Evolutionary conservation across 1,140 invertebrate genomes (phyloP), one percentile per base, ranked within the genome.

Genomic region (Caenorhabditis inopinata): DNA sequence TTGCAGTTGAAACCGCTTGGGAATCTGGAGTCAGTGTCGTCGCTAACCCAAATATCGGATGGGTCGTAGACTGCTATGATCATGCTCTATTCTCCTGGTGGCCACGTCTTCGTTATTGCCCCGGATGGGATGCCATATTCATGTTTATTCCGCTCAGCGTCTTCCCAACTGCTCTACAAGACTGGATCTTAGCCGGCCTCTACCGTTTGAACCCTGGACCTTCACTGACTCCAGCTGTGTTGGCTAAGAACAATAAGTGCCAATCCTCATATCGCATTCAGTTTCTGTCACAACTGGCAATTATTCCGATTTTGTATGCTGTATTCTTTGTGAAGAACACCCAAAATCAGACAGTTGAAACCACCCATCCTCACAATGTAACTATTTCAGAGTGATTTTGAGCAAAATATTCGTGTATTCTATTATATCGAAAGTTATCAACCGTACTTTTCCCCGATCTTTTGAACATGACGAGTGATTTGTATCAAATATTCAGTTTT

Each of bases 1-100:
- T 85, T 79, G n/a, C 51, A 85, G 83, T 85, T 29, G 79, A 83
- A 16, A 27, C 38, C 9, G 73, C 79, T 14, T 85, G 81, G 83
- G 74, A 74, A 29, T 68, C 51, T 27, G 82, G 79, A n/a, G 78
- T 82, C 2, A 75, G 74, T 47, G 46, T 76, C 3, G 58, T 81
- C 42, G 84, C 84, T 2, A 83, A 79, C 42, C 74, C 58, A 27
- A 80, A 85, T 29, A 45, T 86, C 0, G 35, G 79, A 25, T 76
- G 80, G 78, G 88, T 89, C 14, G 82, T 87, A n/a, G 84, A 89
- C 58, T 84, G 84, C 23, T 89, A 89, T 74, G 75, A 83, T 12
- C 88, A 89, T 79, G 88, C 88, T 16, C 32, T 89, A 3, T 83
- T 84, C 32, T 77, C 86, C 5, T 62, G 62, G 25, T 85, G 81